These are phyloP conservation scores for Neomorphus geoffroyi DNA, from an alignment of 2,797 vertebrate species.

Conservation along the genomic window DNA sequence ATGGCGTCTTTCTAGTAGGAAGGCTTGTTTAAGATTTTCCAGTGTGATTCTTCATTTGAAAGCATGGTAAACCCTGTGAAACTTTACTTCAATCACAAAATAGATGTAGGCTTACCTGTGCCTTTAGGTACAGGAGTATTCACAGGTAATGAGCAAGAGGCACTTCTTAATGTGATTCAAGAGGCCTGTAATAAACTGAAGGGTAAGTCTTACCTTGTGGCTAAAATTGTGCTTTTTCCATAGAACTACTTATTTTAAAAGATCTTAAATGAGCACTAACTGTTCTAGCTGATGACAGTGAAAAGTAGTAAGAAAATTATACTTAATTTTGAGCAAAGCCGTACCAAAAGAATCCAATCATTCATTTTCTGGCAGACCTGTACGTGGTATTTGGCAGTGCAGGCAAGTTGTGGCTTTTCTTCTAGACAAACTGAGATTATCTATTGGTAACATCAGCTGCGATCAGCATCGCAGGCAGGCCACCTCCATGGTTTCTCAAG, in stretches of 20 bases:
- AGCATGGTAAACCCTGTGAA: slow-evolving; percentile 14
- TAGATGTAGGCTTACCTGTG: background rate
- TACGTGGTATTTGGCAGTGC: background rate
- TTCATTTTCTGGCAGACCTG: background rate
- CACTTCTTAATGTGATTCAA: background rate
- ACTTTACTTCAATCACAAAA: background rate
- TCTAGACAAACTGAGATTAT: background rate
- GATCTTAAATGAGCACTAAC: background rate
- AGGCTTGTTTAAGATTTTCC: slow-evolving; percentile 48
- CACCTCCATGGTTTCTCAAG: background rate
- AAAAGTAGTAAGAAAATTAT: background rate
- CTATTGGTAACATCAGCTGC: background rate
- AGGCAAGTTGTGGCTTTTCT: background rate
- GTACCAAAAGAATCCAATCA: background rate
- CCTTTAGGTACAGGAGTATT: slow-evolving; percentile 9
- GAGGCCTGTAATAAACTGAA: background rate
- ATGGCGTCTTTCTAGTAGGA: slow-evolving; percentile 38
- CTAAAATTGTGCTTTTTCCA: background rate
- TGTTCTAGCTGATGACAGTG: background rate
- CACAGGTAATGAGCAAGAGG: background rate
- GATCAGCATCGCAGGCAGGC: background rate
- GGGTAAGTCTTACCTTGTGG: background rate
- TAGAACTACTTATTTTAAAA: background rate
- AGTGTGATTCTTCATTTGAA: slow-evolving; percentile 28
- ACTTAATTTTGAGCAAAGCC: background rate